A percentile compares a stretch with the other conserved stretches of the same genome.
phyloP scores from a whole-genome alignment of 2,797 vertebrate species.

The Chelon auratus region DNA sequence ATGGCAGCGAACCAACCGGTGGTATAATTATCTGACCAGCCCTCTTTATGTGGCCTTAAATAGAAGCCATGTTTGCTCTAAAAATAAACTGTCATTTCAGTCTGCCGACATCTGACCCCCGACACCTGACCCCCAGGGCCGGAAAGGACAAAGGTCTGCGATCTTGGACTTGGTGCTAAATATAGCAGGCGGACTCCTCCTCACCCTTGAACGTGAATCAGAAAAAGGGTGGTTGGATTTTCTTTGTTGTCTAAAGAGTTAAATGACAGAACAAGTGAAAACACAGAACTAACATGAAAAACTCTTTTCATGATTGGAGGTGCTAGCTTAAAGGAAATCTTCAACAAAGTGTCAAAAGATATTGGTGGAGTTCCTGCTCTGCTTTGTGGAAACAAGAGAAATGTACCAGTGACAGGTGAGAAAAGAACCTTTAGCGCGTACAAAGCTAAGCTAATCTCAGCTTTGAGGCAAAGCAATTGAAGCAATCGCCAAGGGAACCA shows the following conservation, averaged over 20 bases:
- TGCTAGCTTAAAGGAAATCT: too few species aligned
- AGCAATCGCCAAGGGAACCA: too few species aligned
- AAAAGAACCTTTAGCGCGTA: too few species aligned
- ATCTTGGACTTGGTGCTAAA: slow-evolving; percentile 71
- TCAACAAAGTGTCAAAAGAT: too few species aligned
- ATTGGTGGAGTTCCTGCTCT: too few species aligned
- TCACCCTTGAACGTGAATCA: slow-evolving; percentile 64
- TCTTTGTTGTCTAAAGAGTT: not conserved
- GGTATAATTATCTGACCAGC: slow-evolving; percentile 84
- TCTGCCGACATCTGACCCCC: slow-evolving; percentile 70
- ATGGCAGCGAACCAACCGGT: slow-evolving; percentile 76
- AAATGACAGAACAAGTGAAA: not conserved
- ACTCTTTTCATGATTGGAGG: not conserved
- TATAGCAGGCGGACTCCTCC: slow-evolving; percentile 56
- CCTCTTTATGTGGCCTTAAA: slow-evolving; percentile 81
- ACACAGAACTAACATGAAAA: not conserved
- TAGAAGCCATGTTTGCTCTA: slow-evolving; percentile 83
- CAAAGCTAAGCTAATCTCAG: too few species aligned
- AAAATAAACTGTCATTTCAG: slow-evolving; percentile 84
- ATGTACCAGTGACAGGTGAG: too few species aligned
- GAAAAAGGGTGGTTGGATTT: not conserved
- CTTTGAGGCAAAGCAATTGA: too few species aligned
- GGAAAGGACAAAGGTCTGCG: slow-evolving; percentile 61
- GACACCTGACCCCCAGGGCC: slow-evolving; percentile 61
- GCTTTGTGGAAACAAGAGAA: too few species aligned